These are phyloP conservation scores for Anticlea derivata DNA, from an alignment of 2,888 invertebrate species.

Conservation along the genomic window DNA sequence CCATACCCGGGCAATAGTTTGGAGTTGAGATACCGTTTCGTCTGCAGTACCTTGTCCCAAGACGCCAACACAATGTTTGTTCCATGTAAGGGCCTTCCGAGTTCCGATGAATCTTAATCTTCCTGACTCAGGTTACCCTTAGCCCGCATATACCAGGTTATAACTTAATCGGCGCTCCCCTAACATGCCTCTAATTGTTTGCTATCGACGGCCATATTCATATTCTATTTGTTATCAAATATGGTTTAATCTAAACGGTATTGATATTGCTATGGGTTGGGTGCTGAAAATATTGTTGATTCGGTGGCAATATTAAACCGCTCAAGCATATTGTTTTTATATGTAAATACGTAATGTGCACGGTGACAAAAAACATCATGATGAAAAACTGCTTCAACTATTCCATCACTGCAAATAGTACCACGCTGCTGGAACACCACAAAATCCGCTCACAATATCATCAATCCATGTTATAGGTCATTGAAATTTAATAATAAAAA, in stretches of 20 bases:
- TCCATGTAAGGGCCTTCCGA: slow-evolving; percentile 77
- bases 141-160: slow-evolving; percentile 71
- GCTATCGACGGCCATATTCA: slow-evolving; percentile 77
- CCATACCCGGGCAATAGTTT: background rate
- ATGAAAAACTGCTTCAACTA: too few species aligned
- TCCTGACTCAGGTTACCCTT: slow-evolving; percentile 79
- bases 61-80: slow-evolving; percentile 81
- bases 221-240: slow-evolving; percentile 42
- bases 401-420: too few species aligned
- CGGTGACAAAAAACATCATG: too few species aligned
- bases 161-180: slow-evolving; percentile 80
- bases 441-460: too few species aligned
- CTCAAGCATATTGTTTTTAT: too few species aligned
- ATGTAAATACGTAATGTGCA: too few species aligned
- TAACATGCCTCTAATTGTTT: slow-evolving; percentile 82
- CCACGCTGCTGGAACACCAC: too few species aligned
- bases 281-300: slow-evolving; percentile 8
- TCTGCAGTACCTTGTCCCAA: slow-evolving; percentile 40
- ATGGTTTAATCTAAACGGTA: slow-evolving; percentile 16
- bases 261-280: slow-evolving; percentile 8
- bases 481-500: too few species aligned
- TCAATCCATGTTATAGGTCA: too few species aligned
- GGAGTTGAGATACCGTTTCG: background rate
- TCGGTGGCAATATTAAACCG: background rate
- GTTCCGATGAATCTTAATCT: slow-evolving; percentile 77